These are phyloP conservation scores for Laterallus jamaicensis DNA, from an alignment of 2,113 vertebrate genomes.

Conservation along the genomic window DNA sequence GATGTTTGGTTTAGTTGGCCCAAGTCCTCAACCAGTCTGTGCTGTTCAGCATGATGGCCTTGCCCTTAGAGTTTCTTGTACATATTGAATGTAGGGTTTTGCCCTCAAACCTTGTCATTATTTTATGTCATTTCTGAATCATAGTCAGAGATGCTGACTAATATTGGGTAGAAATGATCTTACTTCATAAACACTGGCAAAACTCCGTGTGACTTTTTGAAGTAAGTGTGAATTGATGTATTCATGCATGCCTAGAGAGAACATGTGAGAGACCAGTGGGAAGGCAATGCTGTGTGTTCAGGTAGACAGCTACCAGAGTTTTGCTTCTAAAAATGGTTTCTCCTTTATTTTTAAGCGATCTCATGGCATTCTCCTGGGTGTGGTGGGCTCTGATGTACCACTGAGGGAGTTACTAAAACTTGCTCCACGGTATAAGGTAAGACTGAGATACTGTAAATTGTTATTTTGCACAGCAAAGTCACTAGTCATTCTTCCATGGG, in stretches of 20 bases:
- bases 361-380: slow-evolving; percentile 93
- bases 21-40: not conserved
- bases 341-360: slow-evolving; percentile 80
- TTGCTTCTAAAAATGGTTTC: not conserved
- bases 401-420: slow-evolving; percentile 91
- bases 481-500: not conserved
- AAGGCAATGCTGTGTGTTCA: not conserved
- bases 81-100: not conserved
- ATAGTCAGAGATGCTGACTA: not conserved
- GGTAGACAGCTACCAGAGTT: not conserved
- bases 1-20: not conserved
- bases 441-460: not conserved
- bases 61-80: not conserved
- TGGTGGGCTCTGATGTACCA: slow-evolving; percentile 92
- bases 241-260: not conserved
- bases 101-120: not conserved
- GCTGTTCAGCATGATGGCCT: not conserved
- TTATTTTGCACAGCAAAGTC: not conserved
- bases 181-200: not conserved
- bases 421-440: slow-evolving; percentile 92
- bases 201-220: not conserved
- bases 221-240: not conserved
- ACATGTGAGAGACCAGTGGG: not conserved
- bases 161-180: not conserved
- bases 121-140: not conserved